Evolutionary conservation across 2,888 invertebrate genomes (phyloP), one percentile per base, ranked within the genome.

Genomic region (Gymnosoma rotundatum): DNA sequence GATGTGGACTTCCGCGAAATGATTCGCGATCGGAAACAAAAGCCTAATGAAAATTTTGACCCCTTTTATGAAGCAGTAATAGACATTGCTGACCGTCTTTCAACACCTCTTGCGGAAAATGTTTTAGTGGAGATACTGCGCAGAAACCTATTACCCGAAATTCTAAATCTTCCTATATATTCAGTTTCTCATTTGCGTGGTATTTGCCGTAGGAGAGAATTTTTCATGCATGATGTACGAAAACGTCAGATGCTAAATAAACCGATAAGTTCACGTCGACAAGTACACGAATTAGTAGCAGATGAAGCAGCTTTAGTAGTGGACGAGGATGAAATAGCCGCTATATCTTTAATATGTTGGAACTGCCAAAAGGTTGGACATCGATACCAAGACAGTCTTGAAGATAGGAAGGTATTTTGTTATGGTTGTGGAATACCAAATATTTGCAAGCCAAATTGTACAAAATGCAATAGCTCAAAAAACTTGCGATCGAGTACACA

Each of bases 1-100:
- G 78, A 83, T 66, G 61, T 83, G 5, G 78, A 83, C 25, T 45
- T 63, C 12, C 16, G 79, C 0, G 83, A 83, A 48, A 79, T 78
- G 58, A 73, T 80, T 7, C 48, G 80, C 0, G 69, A 78, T 50
- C 32, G 84, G 1, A 81, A 76, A 9, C 83, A 80, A n/a, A 42
- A 66, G 8, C 50, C 3, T 6, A 48, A 58, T 48, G 78, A 85
- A 70, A 58, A 7, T 10, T 85, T 85, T 32, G 84, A 85, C 36
- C 10, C 67, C 0, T 83, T 78, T 45, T 83, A 72, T 45, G 78
- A 83, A 10, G 52, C 70, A 0, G 36, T 82, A 16, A 14, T 82
- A 7, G 58, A 82, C 2, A 48, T 82, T 12, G 21, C 70, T 0
- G 81, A 82, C 58, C n/a, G 81, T 8, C 25, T 82, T n/a, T 16